These are phyloP conservation scores for Phaonia tiefii DNA, from an alignment of 2,888 invertebrate genomes.

Conservation along the genomic window DNA sequence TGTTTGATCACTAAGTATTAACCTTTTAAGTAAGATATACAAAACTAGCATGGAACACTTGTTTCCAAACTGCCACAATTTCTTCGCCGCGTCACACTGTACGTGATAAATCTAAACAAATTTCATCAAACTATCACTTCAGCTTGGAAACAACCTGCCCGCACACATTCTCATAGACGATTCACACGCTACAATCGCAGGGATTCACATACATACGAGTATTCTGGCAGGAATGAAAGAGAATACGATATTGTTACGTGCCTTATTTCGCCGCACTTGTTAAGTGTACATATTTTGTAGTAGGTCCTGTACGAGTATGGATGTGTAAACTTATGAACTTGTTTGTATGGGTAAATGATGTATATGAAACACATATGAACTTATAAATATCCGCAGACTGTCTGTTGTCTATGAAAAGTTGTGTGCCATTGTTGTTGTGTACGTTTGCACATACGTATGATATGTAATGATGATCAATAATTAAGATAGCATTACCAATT, in stretches of 20 bases:
- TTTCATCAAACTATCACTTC: slow-evolving; percentile 1
- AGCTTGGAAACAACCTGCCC: not conserved
- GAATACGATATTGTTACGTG: not conserved
- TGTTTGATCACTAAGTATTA: too few relatives aligned
- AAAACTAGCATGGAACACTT: too few relatives aligned
- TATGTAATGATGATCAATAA: slow-evolving; percentile 74
- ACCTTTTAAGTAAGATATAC: too few relatives aligned
- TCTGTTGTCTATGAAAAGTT: too few relatives aligned
- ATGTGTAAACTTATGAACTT: too few relatives aligned
- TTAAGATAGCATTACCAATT: slow-evolving; percentile 72
- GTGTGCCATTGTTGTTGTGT: slow-evolving; percentile 43
- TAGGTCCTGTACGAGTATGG: too few relatives aligned
- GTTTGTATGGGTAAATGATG: too few relatives aligned
- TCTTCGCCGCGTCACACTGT: not conserved
- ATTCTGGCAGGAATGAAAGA: not conserved
- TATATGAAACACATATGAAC: too few relatives aligned
- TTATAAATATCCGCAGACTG: too few relatives aligned
- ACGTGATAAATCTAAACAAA: slow-evolving; percentile 24
- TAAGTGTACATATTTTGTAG: too few relatives aligned
- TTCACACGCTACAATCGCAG: not conserved
- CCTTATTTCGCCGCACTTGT: not conserved
- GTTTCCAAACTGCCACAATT: too few relatives aligned
- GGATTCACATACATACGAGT: not conserved
- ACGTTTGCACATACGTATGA: too few relatives aligned
- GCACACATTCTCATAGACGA: not conserved